Conservation (phyloP, 2,888 invertebrate species). For the Argynnis bischoffii region DNA sequence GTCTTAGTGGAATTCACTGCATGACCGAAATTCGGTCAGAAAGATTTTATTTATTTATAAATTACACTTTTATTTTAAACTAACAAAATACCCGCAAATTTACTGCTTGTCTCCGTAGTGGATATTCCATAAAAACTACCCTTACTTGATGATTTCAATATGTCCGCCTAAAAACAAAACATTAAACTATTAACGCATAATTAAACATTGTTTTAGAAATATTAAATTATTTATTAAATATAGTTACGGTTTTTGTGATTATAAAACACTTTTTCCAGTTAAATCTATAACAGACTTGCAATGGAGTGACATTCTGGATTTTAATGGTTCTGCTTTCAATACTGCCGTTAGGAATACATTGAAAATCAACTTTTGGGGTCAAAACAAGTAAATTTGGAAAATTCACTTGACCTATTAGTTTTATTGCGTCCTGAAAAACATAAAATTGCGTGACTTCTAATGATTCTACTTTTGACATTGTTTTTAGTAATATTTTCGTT, state of each 20-base stretch:
- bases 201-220: neutral
- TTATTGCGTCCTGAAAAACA: constrained; percentile 83
- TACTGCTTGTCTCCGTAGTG: constrained; percentile 48
- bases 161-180: constrained; percentile 22
- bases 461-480: neutral
- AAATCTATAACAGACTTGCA: constrained; percentile 67
- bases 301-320: constrained; percentile 70
- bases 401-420: constrained; percentile 84
- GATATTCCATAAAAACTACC: constrained; percentile 39
- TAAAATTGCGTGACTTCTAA: neutral
- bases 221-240: neutral
- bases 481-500: neutral
- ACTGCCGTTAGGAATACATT: constrained; percentile 77
- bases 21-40: too few relatives aligned
- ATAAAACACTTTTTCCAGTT: constrained; percentile 65
- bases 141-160: constrained; percentile 36
- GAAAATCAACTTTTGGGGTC: constrained; percentile 82
- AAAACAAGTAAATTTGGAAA: constrained; percentile 85
- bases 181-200: neutral
- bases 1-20: too few relatives aligned
- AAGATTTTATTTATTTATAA: too few relatives aligned
- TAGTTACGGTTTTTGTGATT: constrained; percentile 48
- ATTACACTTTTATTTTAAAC: too few relatives aligned
- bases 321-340: constrained; percentile 67
- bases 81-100: constrained; percentile 16